Evolutionary conservation across 1,140 invertebrate species (phyloP).

Genomic region (Drosophila fuyamai): DNA sequence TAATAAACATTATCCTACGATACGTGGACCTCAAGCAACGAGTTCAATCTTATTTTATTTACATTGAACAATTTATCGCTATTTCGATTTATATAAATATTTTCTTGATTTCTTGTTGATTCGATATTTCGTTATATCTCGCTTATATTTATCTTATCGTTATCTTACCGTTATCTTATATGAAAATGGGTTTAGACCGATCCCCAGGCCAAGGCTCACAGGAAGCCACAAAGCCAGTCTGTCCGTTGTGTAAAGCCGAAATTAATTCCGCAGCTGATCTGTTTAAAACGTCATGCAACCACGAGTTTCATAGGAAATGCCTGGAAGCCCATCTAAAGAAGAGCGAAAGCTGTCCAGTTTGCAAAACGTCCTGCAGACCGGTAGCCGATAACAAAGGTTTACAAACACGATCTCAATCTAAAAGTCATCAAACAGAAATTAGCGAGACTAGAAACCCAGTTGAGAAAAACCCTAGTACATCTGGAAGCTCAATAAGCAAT

Average conservation of each 20-base stretch:
- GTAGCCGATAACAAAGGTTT: neutral
- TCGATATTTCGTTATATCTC: too few species aligned
- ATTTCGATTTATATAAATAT: too few species aligned
- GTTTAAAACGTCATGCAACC: constrained; percentile 1
- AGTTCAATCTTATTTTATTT: too few species aligned
- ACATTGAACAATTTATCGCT: too few species aligned
- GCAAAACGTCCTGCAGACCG: neutral
- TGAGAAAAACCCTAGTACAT: neutral
- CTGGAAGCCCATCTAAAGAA: neutral
- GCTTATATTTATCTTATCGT: too few species aligned
- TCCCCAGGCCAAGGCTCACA: neutral
- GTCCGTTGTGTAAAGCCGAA: neutral
- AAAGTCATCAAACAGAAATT: constrained; percentile 1
- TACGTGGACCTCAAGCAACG: too few species aligned
- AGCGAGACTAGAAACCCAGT: neutral
- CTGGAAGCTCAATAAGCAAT: neutral
- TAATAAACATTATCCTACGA: too few species aligned
- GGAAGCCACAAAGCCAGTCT: neutral
- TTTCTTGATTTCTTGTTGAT: too few species aligned
- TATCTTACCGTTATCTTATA: too few species aligned
- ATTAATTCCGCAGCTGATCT: neutral
- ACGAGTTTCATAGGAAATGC: constrained; percentile 1
- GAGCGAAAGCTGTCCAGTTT: too few species aligned
- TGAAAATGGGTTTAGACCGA: neutral
- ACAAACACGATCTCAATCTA: neutral